These are phyloP conservation scores for Desmophyllum pertusum DNA, from an alignment of 92 coral and sea anemone species.

Conservation along the genomic window DNA sequence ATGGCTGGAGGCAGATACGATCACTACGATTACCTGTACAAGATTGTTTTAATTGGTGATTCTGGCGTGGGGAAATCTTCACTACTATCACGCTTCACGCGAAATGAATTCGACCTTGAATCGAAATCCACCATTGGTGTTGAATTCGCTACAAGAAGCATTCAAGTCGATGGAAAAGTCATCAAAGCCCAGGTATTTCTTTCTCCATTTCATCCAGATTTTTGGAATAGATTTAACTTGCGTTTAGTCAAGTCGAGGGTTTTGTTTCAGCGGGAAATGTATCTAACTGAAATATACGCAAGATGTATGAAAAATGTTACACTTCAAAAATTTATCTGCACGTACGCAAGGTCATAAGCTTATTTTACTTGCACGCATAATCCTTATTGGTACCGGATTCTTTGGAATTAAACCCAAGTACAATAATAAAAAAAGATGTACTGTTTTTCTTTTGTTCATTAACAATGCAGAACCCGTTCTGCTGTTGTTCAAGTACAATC, in stretches of 20 bases:
- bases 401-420: neutral
- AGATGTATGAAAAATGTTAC: neutral
- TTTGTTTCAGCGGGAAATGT: neutral
- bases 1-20: slow-evolving; percentile 94
- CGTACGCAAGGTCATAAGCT: neutral
- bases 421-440: neutral
- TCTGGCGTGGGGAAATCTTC: slow-evolving; percentile 99
- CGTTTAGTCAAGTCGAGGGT: neutral
- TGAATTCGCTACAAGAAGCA: slow-evolving; percentile 97
- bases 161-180: slow-evolving; percentile 92
- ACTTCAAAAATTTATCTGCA: neutral
- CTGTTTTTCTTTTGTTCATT: neutral
- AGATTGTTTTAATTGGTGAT: slow-evolving; percentile 96
- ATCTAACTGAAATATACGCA: neutral
- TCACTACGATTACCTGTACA: slow-evolving; percentile 97
- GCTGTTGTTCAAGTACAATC: slow-evolving; percentile 2
- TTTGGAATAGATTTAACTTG: neutral
- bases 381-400: neutral
- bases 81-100: slow-evolving; percentile 91
- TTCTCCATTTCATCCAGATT: neutral
- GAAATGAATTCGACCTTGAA: slow-evolving; percentile 98
- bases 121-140: slow-evolving; percentile 99
- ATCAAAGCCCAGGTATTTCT: slow-evolving; percentile 93
- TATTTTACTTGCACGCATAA: neutral
- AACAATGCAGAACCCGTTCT: neutral